Evolutionary conservation across 2,797 vertebrate species (phyloP), one percentile per base, ranked within the genome.

Genomic region (Thalassophryne amazonica): DNA sequence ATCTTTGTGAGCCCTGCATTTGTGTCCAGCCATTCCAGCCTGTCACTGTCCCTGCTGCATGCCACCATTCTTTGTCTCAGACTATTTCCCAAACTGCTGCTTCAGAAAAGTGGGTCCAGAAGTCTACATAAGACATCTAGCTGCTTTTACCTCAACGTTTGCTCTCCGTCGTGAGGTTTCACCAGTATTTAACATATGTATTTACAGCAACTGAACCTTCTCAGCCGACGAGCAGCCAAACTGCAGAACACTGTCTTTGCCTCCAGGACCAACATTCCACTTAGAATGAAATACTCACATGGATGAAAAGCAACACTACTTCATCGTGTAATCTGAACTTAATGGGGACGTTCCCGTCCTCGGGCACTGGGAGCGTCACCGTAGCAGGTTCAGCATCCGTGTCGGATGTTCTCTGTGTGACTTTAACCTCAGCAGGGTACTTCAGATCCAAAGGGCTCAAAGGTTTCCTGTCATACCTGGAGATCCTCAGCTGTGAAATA

Each of bases 321-420:
- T 57, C 15, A 37, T 69, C 61, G 32, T 66, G 70, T 69, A 86
- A 70, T 43, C 34, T 13, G 37, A 87, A 69, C 38, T 39, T 3
- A 5, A 88, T 30, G 34, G 23, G 68, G 42, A 87, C 17, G 3
- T 64, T 46, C 29, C 86, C 85, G 2, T 87, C 81, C 67, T 74
- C 21, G 1, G 80, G 73, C 58, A 89, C 79, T 4, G 64, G 32
- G 18, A 68, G 28, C 1, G 34, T 72, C 15, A 71, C 46, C 20
- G 43, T 62, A 7, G 34, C 56, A 1, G 30, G 4, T n/a, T 66
- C 37, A 0, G 7, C 2, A 0, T 18, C 24, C 5, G 2, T 18
- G 2, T 7, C 11, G 9, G 69, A 51, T 1, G 20, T 34, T 34
- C 11, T 70, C 65, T 89, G 81, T 52, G 24, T 57, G 42, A 88